These are phyloP conservation scores for Crotalus viridis DNA, from an alignment of 2,113 vertebrate species.

Conservation along the genomic window DNA sequence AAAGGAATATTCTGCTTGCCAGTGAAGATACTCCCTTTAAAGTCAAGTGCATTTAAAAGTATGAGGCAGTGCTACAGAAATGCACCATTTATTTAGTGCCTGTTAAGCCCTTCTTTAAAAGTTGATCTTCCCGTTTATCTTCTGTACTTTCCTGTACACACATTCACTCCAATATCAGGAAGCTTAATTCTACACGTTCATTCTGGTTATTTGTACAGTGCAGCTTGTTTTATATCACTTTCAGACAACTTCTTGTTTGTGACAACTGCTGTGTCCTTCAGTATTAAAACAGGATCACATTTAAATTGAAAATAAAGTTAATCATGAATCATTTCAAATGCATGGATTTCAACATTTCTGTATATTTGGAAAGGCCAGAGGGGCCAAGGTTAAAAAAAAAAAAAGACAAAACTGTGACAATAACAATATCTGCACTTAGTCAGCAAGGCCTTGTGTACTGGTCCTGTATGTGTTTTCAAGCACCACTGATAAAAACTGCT, in stretches of 20 bases:
- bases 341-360: background rate
- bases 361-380: background rate
- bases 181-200: background rate
- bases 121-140: background rate
- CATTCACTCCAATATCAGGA: background rate
- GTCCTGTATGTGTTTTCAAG: background rate
- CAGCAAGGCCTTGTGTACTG: background rate
- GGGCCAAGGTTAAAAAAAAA: background rate
- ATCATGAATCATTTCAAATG: background rate
- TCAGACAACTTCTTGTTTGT: background rate
- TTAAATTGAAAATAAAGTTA: background rate
- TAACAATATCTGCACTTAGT: background rate
- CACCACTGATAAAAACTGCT: background rate
- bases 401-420: background rate
- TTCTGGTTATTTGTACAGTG: background rate
- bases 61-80: background rate
- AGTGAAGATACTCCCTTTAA: background rate
- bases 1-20: background rate
- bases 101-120: background rate
- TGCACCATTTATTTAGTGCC: background rate
- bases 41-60: background rate
- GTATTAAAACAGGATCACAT: background rate
- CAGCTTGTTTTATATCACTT: background rate
- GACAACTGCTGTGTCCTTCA: background rate
- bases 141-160: background rate